These are phyloP conservation scores for Spilogale gracilis DNA, from an alignment of 2,113 vertebrate species.

Conservation along the genomic window DNA sequence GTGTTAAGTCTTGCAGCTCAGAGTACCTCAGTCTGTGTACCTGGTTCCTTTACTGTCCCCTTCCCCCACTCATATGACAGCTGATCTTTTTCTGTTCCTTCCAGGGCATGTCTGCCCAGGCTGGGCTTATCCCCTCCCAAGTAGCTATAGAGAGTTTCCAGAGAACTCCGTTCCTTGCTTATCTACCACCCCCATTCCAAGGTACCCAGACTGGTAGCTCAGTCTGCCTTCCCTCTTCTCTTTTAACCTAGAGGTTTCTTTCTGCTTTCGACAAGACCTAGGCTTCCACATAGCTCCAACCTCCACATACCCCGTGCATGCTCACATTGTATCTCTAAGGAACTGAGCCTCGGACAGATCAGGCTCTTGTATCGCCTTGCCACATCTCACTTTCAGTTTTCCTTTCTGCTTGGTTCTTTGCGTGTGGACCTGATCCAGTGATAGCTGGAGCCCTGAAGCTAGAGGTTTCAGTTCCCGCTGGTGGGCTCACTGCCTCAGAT, in stretches of 20 bases:
- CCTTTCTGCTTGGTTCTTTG: constrained; percentile 84
- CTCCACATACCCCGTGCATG: not conserved
- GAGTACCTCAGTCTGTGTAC: not conserved
- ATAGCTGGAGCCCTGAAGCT: constrained; percentile 79
- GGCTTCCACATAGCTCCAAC: not conserved
- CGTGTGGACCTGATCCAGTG: constrained; percentile 82
- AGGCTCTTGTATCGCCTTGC: constrained; percentile 80
- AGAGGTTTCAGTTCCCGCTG: constrained; percentile 87
- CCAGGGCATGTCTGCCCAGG: not conserved
- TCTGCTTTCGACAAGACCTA: not conserved
- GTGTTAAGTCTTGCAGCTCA: not conserved
- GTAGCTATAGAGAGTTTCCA: constrained; percentile 26
- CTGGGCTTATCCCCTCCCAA: not conserved
- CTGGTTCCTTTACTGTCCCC: constrained; percentile 31
- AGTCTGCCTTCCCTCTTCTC: not conserved
- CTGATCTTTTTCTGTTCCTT: constrained; percentile 27
- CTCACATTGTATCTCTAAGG: constrained; percentile 71
- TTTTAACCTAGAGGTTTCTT: constrained; percentile 31
- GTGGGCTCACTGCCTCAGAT: constrained; percentile 49
- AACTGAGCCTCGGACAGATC: constrained; percentile 81
- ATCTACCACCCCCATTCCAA: not conserved
- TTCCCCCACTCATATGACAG: not conserved
- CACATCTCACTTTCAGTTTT: constrained; percentile 88
- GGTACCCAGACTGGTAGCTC: not conserved
- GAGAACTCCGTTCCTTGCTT: not conserved